Base-by-base conservation (phyloP, 2,797 vertebrate genomes). In the Podarcis siculus region DNA sequence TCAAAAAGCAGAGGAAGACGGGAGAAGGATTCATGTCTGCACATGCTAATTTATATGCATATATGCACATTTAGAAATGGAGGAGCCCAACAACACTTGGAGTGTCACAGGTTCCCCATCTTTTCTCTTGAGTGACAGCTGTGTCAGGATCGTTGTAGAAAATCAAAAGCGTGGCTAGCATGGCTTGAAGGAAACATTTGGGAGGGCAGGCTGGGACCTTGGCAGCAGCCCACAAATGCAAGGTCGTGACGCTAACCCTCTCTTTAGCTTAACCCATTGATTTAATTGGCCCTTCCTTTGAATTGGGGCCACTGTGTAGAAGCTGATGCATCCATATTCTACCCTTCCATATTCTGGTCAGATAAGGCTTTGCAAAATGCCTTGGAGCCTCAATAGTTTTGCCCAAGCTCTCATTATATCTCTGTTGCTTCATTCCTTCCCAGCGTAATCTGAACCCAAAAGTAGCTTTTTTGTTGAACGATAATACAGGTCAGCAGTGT, bases 381-480 rank as follows among this genome's bases (percentile, higher is more conserved):
- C 87, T 30, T 45, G 25, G 35, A 45, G 82, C 80, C 49, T 49
- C 32, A 45, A 67, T 17, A 42, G 79, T 30, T 37, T 0, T 35
- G 75, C 83, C 73, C 93, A 89, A 13, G 2, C 79, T 90, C 90
- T 87, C 89, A 64, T 85, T 83, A 83, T 30, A 93, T 78, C 84
- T 21, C 87, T 75, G 45, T 77, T 86, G 85, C 88, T 93, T 90
- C 90, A 39, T 64, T 90, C 37, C 86, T 55, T 55, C 89, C 76
- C 84, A 78, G 78, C 77, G 93, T 94, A 96, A 95, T 75, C 83
- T 85, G 94, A 95, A 89, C 89, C 94, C 91, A 39, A 79, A 85
- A 89, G 91, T 92, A 93, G 90, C 84, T 73, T 91, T 80, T 76
- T 85, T 90, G 84, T 90, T 94, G 91, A 95, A 94, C 90, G 92